A percentile compares a stretch with the other conserved stretches of the same genome.
These are phyloP conservation scores for Nemoura dubitans DNA, from an alignment of 2,888 invertebrate genomes.

Conservation along the genomic window DNA sequence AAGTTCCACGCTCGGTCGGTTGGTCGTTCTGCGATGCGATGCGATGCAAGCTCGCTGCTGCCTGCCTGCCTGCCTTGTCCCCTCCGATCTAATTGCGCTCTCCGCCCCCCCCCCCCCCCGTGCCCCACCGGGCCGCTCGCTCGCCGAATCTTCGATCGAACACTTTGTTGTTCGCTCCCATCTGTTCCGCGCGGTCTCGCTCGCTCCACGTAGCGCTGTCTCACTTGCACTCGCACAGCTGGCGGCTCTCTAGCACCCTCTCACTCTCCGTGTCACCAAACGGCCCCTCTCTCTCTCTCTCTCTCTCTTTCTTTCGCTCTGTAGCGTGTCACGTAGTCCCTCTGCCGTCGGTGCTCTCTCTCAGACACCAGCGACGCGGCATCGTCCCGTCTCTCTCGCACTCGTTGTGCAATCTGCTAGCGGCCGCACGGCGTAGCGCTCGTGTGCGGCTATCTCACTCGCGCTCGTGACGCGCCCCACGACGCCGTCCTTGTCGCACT, in stretches of 20 bases:
- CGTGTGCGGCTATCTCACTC: too few relatives aligned
- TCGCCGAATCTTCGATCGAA: conserved; percentile 5
- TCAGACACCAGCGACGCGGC: too few relatives aligned
- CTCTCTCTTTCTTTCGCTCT: neutral
- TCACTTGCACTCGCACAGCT: neutral
- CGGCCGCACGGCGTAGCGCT: too few relatives aligned
- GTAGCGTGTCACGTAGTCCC: neutral
- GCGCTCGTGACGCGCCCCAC: neutral
- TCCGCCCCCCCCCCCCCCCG: neutral
- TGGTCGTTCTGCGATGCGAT: too few relatives aligned
- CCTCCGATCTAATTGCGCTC: neutral
- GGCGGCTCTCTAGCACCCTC: neutral
- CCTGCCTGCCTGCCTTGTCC: neutral
- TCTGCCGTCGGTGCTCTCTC: neutral
- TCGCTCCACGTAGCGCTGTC: neutral
- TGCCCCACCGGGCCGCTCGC: neutral
- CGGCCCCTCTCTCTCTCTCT: neutral
- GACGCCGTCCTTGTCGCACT: neutral
- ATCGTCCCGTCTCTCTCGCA: too few relatives aligned
- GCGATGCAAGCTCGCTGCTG: too few relatives aligned
- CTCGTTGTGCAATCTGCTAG: too few relatives aligned
- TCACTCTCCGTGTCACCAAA: too few relatives aligned
- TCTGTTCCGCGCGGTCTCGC: neutral
- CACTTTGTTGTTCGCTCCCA: neutral
- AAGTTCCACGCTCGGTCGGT: too few relatives aligned